phyloP scores from a whole-genome alignment of 2,888 invertebrate species.

The Idaea biselata region DNA sequence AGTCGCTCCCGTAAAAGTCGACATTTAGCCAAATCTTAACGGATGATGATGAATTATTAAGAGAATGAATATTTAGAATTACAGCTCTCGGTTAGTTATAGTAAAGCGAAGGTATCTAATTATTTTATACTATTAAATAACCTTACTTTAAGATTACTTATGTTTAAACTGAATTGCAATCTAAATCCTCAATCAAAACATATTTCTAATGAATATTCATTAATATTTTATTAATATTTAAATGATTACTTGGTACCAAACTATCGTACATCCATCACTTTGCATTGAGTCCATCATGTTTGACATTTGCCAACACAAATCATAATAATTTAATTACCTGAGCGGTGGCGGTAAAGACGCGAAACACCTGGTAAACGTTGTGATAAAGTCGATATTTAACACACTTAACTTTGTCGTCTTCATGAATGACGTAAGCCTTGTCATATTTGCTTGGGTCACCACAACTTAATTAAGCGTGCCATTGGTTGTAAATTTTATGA shows the following conservation, averaged over 20 bases:
- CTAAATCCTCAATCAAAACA: neutral
- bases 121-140: neutral
- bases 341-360: slow-evolving; percentile 21
- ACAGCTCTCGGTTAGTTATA: neutral
- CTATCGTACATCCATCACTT: slow-evolving; percentile 18
- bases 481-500: neutral
- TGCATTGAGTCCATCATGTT: slow-evolving; percentile 38
- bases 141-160: neutral
- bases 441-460: slow-evolving; percentile 1
- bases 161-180: neutral
- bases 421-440: slow-evolving; percentile 7
- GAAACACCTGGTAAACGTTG: slow-evolving; percentile 33
- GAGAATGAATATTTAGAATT: neutral
- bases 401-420: slow-evolving; percentile 37
- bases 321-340: slow-evolving; percentile 41
- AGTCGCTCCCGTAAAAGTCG: too few species aligned
- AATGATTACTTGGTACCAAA: neutral
- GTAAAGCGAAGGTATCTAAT: neutral
- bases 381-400: slow-evolving; percentile 12
- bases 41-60: too few species aligned
- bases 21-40: too few species aligned
- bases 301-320: slow-evolving; percentile 38
- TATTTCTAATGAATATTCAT: neutral
- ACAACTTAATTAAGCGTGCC: neutral
- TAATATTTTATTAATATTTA: neutral